phyloP scores from a whole-genome alignment of 2,113 vertebrate species.

The Aegotheles bennettii region DNA sequence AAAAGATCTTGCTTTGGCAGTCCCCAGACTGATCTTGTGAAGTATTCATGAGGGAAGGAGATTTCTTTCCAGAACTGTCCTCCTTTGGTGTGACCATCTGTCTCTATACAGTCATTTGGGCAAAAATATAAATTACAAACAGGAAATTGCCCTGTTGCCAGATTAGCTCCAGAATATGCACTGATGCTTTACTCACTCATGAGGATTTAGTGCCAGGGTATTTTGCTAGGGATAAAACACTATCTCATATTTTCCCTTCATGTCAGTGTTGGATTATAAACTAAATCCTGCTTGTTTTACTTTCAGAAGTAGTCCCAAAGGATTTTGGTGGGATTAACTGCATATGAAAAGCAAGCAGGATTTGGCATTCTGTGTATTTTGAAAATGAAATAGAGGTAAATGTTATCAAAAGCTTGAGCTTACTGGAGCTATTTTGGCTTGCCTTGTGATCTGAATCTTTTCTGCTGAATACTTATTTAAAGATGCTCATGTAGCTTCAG shows the following conservation, averaged over 20 bases:
- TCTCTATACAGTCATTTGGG: neutral
- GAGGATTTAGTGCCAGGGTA: constrained; percentile 1
- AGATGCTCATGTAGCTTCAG: neutral
- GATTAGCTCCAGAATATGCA: constrained; percentile 1
- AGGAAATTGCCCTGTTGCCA: neutral
- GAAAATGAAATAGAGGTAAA: constrained; percentile 21
- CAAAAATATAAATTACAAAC: constrained; percentile 21
- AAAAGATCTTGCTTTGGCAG: constrained; percentile 3
- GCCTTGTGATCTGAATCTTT: neutral
- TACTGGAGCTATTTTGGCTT: neutral
- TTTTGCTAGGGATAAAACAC: constrained; percentile 5
- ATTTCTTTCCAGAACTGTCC: neutral
- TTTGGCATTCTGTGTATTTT: constrained; percentile 4
- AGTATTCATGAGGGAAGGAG: neutral
- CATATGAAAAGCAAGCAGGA: neutral
- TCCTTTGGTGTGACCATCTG: constrained; percentile 44
- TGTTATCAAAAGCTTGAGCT: neutral
- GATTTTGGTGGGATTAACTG: constrained; percentile 12
- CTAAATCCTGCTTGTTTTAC: constrained; percentile 21
- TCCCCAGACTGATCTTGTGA: neutral
- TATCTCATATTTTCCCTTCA: neutral
- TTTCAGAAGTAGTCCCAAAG: constrained; percentile 29
- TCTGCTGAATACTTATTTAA: neutral
- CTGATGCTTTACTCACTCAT: neutral
- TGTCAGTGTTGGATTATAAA: neutral